These are phyloP conservation scores for Apis mellifera DNA, from an alignment of 1,140 invertebrate genomes.

Conservation along the genomic window Amel_HAv3.1 CM009944.2:5030001-5030500, in stretches of 20 bases:
- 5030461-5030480: constrained; percentile 77
- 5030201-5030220: constrained; percentile 73
- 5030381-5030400: constrained; percentile 78
- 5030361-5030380: constrained; percentile 74
- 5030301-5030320: constrained; percentile 8
- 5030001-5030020: not conserved
- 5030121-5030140: not conserved
- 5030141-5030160: not conserved
- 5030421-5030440: constrained; percentile 65
- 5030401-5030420: constrained; percentile 78
- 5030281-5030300: not conserved
- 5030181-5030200: constrained; percentile 53
- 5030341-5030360: constrained; percentile 32
- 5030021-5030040: not conserved
- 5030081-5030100: constrained; percentile 78
- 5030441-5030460: constrained; percentile 76
- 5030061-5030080: constrained; percentile 78
- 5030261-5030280: constrained; percentile 37
- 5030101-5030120: constrained; percentile 65
- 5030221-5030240: constrained; percentile 61
- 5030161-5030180: not conserved
- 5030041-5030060: constrained; percentile 64
- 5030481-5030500: constrained; percentile 75
- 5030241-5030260: constrained; percentile 25
- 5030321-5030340: constrained; percentile 2